A percentile compares a stretch with the other conserved stretches of the same genome.
phyloP scores from a whole-genome alignment of 2,797 vertebrate genomes.

The Melanotaenia parkinsoni region DNA sequence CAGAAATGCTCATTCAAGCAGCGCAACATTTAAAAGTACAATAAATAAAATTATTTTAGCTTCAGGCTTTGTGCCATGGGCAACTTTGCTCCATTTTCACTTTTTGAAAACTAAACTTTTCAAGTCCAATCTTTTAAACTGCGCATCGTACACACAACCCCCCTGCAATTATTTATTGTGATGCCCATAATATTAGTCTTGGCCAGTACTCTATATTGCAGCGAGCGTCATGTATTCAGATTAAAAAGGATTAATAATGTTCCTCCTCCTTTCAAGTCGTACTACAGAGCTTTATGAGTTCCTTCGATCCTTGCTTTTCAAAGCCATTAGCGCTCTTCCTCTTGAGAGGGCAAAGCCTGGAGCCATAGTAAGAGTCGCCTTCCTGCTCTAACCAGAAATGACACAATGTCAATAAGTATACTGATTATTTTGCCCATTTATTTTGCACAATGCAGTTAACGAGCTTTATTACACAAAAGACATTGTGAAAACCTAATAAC shows the following conservation, averaged over 20 bases:
- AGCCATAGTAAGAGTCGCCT: slow-evolving; percentile 76
- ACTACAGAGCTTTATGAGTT: slow-evolving; percentile 79
- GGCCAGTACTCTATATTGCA: slow-evolving; percentile 44
- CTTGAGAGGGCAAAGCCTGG: slow-evolving; percentile 75
- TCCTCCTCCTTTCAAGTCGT: slow-evolving; percentile 66
- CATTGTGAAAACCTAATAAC: slow-evolving; percentile 81
- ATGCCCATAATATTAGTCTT: slow-evolving; percentile 52
- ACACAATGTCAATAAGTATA: slow-evolving; percentile 87
- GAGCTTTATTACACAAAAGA: slow-evolving; percentile 86
- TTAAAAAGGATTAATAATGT: slow-evolving; percentile 76
- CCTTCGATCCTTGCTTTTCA: slow-evolving; percentile 83
- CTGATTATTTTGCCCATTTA: slow-evolving; percentile 86
- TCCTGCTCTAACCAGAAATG: slow-evolving; percentile 83
- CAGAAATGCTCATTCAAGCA: background rate
- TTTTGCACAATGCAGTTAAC: slow-evolving; percentile 85
- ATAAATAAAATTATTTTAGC: background rate
- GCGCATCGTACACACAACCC: slow-evolving; percentile 25
- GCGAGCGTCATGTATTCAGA: slow-evolving; percentile 63
- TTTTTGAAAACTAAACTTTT: slow-evolving; percentile 9
- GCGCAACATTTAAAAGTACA: slow-evolving; percentile 2
- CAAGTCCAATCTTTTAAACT: slow-evolving; percentile 15
- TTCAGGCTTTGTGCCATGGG: background rate
- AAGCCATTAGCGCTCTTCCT: slow-evolving; percentile 81
- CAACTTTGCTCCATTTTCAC: background rate
- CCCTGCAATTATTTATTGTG: slow-evolving; percentile 49